Conservation (phyloP, 2,888 invertebrate species). For the Cheilosia variabilis region DNA sequence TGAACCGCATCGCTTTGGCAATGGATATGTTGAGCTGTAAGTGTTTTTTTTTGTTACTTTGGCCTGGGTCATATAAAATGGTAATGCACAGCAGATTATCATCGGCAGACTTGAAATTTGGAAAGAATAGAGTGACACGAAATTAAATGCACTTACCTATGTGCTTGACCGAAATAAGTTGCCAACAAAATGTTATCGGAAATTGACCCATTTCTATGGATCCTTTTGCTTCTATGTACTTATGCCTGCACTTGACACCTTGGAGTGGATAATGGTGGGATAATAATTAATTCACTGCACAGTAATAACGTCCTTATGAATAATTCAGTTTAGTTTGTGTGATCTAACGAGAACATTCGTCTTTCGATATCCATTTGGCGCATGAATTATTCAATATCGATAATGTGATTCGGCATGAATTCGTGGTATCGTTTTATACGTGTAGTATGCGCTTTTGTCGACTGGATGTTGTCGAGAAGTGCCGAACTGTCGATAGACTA, state of each 20-base stretch:
- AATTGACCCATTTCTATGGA: constrained; percentile 19
- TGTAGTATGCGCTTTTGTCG: constrained; percentile 17
- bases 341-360: constrained; percentile 66
- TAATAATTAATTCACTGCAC: constrained; percentile 70
- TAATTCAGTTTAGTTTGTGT: constrained; percentile 61
- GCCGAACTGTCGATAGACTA: background rate
- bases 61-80: no score
- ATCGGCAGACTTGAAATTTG: no score
- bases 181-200: background rate
- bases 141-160: background rate
- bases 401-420: constrained; percentile 63
- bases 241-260: constrained; percentile 64
- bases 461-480: background rate
- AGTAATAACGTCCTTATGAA: constrained; percentile 66
- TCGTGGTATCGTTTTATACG: background rate
- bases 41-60: no score
- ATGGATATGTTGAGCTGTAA: background rate
- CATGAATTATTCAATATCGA: constrained; percentile 71
- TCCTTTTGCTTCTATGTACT: background rate
- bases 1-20: background rate
- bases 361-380: constrained; percentile 67
- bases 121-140: no score
- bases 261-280: constrained; percentile 69
- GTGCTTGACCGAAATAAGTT: background rate
- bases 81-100: no score